Base-by-base conservation (phyloP, 2,113 vertebrate genomes). In the Oxyruncus cristatus region DNA sequence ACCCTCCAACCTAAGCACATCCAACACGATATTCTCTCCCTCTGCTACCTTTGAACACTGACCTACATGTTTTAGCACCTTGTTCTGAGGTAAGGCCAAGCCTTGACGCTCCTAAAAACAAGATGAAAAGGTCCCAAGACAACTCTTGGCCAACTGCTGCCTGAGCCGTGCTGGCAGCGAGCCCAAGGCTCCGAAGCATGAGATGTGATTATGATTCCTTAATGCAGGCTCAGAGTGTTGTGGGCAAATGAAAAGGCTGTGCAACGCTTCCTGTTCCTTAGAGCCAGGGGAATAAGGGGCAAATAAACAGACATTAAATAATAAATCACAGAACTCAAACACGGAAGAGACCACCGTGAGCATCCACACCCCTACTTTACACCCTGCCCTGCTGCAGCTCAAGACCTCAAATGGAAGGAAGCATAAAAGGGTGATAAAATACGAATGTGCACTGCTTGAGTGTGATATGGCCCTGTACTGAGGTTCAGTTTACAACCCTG, bases 131-230 rank as follows among this genome's bases (percentile, higher is more conserved):
- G 50, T 91, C 94, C 76, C 68, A 96, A n/a, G 68, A 52, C 15
- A 44, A n/a, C 61, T 95, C 84, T 82, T 89, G 86, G 76, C 61
- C 94, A 89, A 39, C 28, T 88, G 83, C 73, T 0, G 5, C 80
- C 89, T n/a, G 80, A 81, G 35, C 84, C 3, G 0, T 8, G 76
- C 73, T 90, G 93, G 94, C 95, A 92, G 66, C 62, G 4, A 53
- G 94, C 93, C 87, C 33, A 1, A 89, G 84, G 86, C 94, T 96
- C 39, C 1, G 5, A 82, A 92, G 94, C 95, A 92, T 91, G 93
- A 95, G 91, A 94, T 89, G 68, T 72, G 95, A 95, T 96, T 95
- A 95, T 5, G 30, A 37, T 42, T 91, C 76, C 88, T 95, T 77
- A 78, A 86, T 28, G 91, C 86, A 93, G 88, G 52, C 80, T 41